Percentiles rank a stretch among this genome's conserved stretches.
These are phyloP conservation scores for Caenorhabditis tropicalis DNA, from an alignment of 1,140 invertebrate species.

Conservation along the genomic window DNA sequence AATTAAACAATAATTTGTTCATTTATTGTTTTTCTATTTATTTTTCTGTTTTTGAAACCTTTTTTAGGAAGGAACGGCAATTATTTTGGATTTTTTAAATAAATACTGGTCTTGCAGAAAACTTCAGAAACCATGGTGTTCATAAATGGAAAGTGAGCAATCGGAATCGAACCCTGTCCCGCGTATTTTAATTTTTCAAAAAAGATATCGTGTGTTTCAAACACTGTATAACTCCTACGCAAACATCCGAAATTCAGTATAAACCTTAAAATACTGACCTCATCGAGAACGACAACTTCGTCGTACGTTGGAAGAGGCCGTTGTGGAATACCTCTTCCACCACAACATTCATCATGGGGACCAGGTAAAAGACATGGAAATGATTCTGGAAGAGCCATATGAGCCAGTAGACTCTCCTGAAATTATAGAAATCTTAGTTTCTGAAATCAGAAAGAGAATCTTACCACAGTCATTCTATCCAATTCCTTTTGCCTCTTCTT, in stretches of 20 bases:
- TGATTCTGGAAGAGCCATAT: conserved; percentile 12
- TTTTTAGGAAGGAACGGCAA: too few relatives aligned
- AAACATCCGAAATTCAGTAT: too few relatives aligned
- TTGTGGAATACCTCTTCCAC: conserved; percentile 29
- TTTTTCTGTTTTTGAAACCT: too few relatives aligned
- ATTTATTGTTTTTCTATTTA: too few relatives aligned
- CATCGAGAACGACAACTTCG: conserved; percentile 2
- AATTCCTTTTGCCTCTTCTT: conserved; percentile 24
- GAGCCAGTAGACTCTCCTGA: neutral
- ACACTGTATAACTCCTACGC: too few relatives aligned
- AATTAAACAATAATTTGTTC: neutral
- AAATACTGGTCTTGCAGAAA: too few relatives aligned
- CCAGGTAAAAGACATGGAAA: conserved; percentile 35
- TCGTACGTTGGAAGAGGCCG: conserved; percentile 9
- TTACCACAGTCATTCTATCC: neutral
- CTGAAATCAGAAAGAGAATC: neutral
- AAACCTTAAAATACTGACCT: neutral
- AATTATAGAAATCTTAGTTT: neutral
- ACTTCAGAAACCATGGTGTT: too few relatives aligned
- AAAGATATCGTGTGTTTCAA: too few relatives aligned
- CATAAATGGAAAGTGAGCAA: too few relatives aligned
- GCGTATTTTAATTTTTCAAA: too few relatives aligned
- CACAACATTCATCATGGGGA: conserved; percentile 24
- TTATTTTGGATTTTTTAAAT: too few relatives aligned
- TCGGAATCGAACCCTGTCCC: too few relatives aligned